Evolutionary conservation across 1,140 invertebrate species (phyloP).

Genomic region (Drosophila sproati): DNA sequence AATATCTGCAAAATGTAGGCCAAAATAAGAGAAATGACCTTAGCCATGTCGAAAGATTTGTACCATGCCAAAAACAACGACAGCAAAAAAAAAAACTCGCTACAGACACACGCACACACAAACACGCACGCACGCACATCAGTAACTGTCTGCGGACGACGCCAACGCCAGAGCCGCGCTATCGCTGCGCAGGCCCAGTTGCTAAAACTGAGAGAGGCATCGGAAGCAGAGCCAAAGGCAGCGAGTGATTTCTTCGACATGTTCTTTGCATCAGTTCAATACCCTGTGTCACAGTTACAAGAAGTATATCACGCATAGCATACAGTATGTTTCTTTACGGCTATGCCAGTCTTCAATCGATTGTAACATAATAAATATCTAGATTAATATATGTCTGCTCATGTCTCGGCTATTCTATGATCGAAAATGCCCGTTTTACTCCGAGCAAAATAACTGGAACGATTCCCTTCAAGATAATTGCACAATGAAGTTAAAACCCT

Average conservation of each 20-base stretch:
- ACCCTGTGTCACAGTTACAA: not conserved
- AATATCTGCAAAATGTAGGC: constrained; percentile 49
- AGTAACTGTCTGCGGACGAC: not conserved
- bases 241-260: constrained; percentile 3
- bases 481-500: no score
- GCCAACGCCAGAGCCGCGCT: not conserved
- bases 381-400: no score
- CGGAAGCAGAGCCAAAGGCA: not conserved
- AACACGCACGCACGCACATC: not conserved
- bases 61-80: constrained; percentile 37
- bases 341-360: not conserved
- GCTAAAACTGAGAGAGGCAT: constrained; percentile 1
- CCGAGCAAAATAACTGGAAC: no score
- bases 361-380: no score
- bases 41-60: constrained; percentile 57
- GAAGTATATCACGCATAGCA: not conserved
- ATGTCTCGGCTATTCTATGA: no score
- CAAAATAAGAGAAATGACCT: constrained; percentile 64
- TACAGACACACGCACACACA: not conserved
- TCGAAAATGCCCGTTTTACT: no score
- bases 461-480: no score
- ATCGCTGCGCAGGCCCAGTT: constrained; percentile 39
- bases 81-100: not conserved
- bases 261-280: constrained; percentile 18
- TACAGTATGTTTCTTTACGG: no score